These are phyloP conservation scores for Oscarella lobularis DNA, from an alignment of 37 sponge, comb jelly and placozoan species.

Conservation along the genomic window DNA sequence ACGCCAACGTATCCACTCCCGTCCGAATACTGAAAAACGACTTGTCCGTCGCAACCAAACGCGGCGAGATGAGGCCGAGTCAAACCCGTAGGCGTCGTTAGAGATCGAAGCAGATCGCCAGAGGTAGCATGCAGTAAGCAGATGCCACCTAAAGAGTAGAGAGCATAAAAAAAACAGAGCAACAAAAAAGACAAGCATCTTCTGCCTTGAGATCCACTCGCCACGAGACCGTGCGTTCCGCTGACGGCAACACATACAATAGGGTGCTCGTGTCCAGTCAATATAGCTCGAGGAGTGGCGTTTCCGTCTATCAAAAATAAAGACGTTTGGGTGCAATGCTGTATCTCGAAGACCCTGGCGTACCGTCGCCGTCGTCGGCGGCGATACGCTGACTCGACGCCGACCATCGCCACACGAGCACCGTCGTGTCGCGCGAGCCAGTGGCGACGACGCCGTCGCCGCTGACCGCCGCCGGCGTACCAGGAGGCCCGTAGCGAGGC, in stretches of 20 bases:
- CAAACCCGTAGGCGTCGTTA: slow-evolving; percentile 15
- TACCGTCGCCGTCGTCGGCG: neutral
- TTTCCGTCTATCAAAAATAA: neutral
- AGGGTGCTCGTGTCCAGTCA: slow-evolving; percentile 64
- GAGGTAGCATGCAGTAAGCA: slow-evolving; percentile 6
- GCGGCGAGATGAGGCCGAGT: slow-evolving; percentile 28
- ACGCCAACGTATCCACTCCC: slow-evolving; percentile 55
- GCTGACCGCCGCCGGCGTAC: neutral
- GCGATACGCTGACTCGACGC: slow-evolving; percentile 35
- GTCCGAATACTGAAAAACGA: slow-evolving; percentile 64
- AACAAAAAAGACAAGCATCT: neutral
- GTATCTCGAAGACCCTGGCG: neutral
- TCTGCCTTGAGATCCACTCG: slow-evolving; percentile 63
- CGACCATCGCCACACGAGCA: slow-evolving; percentile 74
- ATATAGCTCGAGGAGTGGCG: slow-evolving; percentile 34
- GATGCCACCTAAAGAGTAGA: neutral
- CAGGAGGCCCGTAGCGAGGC: slow-evolving; percentile 23
- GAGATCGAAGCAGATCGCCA: slow-evolving; percentile 52
- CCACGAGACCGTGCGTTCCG: slow-evolving; percentile 58
- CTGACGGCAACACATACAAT: slow-evolving; percentile 54
- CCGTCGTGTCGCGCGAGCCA: slow-evolving; percentile 80
- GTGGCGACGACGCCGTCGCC: slow-evolving; percentile 49
- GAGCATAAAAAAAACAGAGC: slow-evolving; percentile 3
- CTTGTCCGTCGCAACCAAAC: slow-evolving; percentile 29
- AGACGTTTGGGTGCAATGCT: neutral